phyloP scores from a whole-genome alignment of 2,888 invertebrate genomes.

The Troilus luridus region DNA sequence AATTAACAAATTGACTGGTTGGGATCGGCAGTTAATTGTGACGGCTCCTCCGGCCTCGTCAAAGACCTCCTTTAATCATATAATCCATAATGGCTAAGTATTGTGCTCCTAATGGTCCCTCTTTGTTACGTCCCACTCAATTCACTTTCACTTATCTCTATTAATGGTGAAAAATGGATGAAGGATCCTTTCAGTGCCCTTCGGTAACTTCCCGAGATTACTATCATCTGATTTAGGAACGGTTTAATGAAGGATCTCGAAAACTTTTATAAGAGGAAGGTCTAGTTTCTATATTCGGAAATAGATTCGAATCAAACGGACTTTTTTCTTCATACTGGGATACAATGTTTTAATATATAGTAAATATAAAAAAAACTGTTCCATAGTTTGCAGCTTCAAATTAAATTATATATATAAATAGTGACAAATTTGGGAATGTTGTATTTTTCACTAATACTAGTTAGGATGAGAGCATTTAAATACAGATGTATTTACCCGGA shows the following conservation, averaged over 20 bases:
- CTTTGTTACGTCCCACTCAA: not conserved
- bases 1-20: constrained; percentile 30
- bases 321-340: no score
- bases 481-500: no score
- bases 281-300: not conserved
- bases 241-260: not conserved
- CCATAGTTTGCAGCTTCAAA: no score
- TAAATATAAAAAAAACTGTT: no score
- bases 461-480: no score
- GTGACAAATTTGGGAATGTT: no score
- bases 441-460: no score
- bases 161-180: constrained; percentile 26
- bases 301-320: not conserved
- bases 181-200: not conserved
- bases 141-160: constrained; percentile 10
- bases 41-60: not conserved
- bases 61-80: constrained; percentile 28
- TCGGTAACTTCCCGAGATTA: not conserved
- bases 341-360: no score
- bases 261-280: not conserved
- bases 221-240: not conserved
- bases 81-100: constrained; percentile 14
- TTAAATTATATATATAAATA: no score
- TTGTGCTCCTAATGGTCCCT: constrained; percentile 10
- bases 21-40: constrained; percentile 1